These are phyloP conservation scores for Margarornis squamiger DNA, from an alignment of 2,797 vertebrate genomes.

Conservation along the genomic window DNA sequence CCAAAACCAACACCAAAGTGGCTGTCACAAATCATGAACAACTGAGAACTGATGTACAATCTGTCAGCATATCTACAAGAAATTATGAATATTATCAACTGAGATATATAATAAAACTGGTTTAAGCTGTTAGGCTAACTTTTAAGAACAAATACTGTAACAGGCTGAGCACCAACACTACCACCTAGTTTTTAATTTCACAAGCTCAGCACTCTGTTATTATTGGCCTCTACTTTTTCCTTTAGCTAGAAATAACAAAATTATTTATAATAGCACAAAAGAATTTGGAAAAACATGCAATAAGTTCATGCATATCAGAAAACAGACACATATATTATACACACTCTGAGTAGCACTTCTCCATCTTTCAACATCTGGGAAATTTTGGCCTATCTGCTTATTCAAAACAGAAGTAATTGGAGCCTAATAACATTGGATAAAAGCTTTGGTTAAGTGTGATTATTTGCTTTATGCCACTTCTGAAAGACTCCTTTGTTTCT, in stretches of 20 bases:
- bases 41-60: background rate
- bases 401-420: background rate
- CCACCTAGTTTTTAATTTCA: background rate
- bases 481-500: conserved; percentile 54
- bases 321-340: background rate
- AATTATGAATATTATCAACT: background rate
- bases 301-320: background rate
- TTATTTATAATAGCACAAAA: conserved; percentile 40
- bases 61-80: background rate
- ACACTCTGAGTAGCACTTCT: background rate
- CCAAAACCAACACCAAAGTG: background rate
- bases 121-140: background rate
- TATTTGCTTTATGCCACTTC: background rate
- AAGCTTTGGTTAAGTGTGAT: conserved; percentile 2
- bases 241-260: conserved; percentile 29
- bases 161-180: background rate
- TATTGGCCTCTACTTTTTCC: conserved; percentile 14
- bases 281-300: conserved; percentile 33
- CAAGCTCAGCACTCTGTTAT: background rate
- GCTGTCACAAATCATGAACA: background rate
- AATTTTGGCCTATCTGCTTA: background rate
- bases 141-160: background rate
- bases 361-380: conserved; percentile 17
- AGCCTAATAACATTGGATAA: background rate
- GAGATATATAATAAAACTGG: background rate